Evolutionary conservation across 1,140 invertebrate species (phyloP).

Genomic region (Cecropterus lyciades): DNA sequence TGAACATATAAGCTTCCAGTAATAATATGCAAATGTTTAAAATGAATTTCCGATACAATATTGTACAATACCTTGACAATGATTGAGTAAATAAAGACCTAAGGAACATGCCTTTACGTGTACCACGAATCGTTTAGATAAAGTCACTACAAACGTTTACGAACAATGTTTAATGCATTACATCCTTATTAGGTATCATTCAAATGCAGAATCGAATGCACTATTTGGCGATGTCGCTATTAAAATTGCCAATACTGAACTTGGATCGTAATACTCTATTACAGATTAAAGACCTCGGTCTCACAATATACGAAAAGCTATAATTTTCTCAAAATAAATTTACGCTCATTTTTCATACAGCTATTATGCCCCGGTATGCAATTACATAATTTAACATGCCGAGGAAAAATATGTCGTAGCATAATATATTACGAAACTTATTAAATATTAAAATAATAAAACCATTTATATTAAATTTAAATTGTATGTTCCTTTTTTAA

Average conservation of each 20-base stretch:
- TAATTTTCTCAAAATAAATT: conserved; percentile 14
- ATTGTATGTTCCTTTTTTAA: conserved; percentile 1
- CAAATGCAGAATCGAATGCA: conserved; percentile 18
- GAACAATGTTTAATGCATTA: conserved; percentile 24
- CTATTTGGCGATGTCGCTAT: conserved; percentile 22
- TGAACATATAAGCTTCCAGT: no score
- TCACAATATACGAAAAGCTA: conserved; percentile 1
- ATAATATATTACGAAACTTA: conserved; percentile 6
- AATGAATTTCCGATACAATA: not conserved
- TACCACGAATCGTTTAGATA: not conserved
- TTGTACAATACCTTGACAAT: not conserved
- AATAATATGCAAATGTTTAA: no score
- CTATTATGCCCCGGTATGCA: not conserved
- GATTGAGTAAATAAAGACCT: not conserved
- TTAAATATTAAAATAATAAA: conserved; percentile 26
- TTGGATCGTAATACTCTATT: conserved; percentile 21
- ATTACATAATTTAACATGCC: conserved; percentile 20
- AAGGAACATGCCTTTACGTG: not conserved
- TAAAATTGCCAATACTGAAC: conserved; percentile 25
- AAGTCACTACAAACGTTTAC: conserved; percentile 16
- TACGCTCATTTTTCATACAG: conserved; percentile 6
- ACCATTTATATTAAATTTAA: conserved; percentile 22
- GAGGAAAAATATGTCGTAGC: not conserved
- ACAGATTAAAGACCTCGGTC: conserved; percentile 3
- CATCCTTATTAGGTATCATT: conserved; percentile 22